These are phyloP conservation scores for Gila orcuttii DNA, from an alignment of 2,113 vertebrate species.

Conservation along the genomic window DNA sequence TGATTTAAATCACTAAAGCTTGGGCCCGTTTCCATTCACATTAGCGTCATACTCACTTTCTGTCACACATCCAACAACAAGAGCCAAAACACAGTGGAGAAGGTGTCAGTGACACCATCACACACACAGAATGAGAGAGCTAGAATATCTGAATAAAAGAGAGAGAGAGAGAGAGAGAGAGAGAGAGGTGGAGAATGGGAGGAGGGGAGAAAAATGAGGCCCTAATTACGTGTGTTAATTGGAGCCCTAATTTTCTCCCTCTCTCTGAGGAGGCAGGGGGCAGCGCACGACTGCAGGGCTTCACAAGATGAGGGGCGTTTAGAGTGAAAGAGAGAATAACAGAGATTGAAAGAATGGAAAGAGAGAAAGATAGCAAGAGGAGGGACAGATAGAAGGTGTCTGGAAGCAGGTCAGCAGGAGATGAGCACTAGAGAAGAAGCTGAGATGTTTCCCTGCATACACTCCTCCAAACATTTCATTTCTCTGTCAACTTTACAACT, in stretches of 20 bases:
- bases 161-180: background rate
- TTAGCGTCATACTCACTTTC: background rate
- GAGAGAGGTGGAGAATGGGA: constrained; percentile 14
- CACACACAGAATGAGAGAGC: constrained; percentile 2
- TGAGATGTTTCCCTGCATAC: background rate
- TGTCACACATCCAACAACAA: constrained; percentile 15
- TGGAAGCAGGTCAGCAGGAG: constrained; percentile 34
- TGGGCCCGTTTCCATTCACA: background rate
- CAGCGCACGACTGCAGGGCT: constrained; percentile 36
- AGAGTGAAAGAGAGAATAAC: background rate
- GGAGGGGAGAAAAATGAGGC: constrained; percentile 28
- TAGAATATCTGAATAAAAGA: background rate
- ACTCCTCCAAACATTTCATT: background rate
- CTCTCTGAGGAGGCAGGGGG: constrained; percentile 45
- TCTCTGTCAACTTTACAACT: background rate
- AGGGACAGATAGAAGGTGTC: constrained; percentile 22
- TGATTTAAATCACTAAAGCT: background rate
- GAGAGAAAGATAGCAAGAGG: background rate
- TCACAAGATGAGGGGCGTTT: background rate
- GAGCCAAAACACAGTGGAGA: constrained; percentile 6
- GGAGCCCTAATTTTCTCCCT: constrained; percentile 48
- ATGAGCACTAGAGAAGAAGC: background rate
- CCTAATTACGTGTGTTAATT: constrained; percentile 58
- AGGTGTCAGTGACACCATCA: constrained; percentile 13
- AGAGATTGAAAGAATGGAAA: background rate